Evolutionary conservation across 2,888 invertebrate species (phyloP), one percentile per base, ranked within the genome.

Genomic region (Acrobasis consociella): DNA sequence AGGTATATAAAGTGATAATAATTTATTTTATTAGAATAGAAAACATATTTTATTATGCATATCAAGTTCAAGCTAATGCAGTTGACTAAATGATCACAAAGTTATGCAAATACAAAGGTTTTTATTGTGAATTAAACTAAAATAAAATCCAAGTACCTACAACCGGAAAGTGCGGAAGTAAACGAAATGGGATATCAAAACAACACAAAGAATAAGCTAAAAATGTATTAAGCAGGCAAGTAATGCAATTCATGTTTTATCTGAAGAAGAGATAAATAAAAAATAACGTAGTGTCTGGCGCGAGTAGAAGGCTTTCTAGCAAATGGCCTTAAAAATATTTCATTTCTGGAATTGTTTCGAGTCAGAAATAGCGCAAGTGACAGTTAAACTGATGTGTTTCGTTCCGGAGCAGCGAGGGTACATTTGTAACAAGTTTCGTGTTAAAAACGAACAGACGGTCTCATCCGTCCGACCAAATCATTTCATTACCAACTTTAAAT

Each of bases 261-360:
- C 67, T 66, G 65, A 51, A 66, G 62, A 56, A 64, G 65, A 64
- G 72, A 72, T 84, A 83, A 86, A 89, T 86, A 88, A 85, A 85
- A 81, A 83, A 86, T 84, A 76, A 83, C 77, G 70, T 71, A 72
- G 67, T 75, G 76, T 80, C 80, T 75, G 76, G 74, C 76, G 71
- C 73, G 75, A 76, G 80, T 74, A 71, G 75, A 86, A 86, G 85
- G 85, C 88, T 90, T 83, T 90, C 88, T 84, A 85, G 83, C 81
- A 85, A 89, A 90, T 89, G 83, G 85, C 80, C 81, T 86, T 85
- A 86, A 89, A 89, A 89, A 90, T 89, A 88, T 89, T 89, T 85
- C 88, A 90, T 87, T 89, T 87, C 84, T 80, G 77, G 82, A 87
- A 90, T 86, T 86, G 89, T 87, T 87, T 85, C 85, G 77, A 85